Base-by-base conservation (phyloP, 2,888 invertebrate genomes). In the Yponomeuta plumbellus region DNA sequence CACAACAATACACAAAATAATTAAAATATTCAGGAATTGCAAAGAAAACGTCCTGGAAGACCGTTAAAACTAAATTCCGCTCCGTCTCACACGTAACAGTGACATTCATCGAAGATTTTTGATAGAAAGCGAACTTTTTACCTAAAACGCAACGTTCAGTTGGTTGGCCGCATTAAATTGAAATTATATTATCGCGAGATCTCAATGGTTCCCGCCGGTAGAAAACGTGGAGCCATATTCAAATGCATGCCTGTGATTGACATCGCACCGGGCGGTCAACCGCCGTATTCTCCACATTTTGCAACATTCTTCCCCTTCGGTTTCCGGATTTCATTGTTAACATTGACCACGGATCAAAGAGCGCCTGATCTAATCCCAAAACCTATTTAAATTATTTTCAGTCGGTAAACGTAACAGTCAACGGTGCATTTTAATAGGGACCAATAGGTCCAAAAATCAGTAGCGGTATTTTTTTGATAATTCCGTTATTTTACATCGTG, bases 201-300 rank as follows among this genome's bases (percentile, higher is more conserved):
- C 90, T 85, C 71, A 79, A 80, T 26, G 11, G 17, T 61, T 6
- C 59, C 59, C 23, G 21, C 21, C 81, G 26, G 26, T 17, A 23
- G 61, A 61, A 26, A n/a, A 61, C 11, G 61, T 61, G 64, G 23
- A 13, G 44, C 13, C 79, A 82, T 88, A 89, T 90, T 90, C 85
- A 90, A 90, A 90, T 85, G 81, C 66, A 63, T 64, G 20, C 59
- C 11, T 75, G 79, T 88, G 89, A 90, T 90, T 90, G 90, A 90
- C 90, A 88, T 88, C 88, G 84, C 90, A 74, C 84, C 85, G 75
- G 90, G 90, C 85, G 90, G 89, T 85, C 89, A 86, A 78, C 76
- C 80, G 78, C 75, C 69, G 64, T 71, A 69, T 75, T 69, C 74
- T 77, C 76, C 71, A 39, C 26, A 65, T 22, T 52, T 63, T 1